These are phyloP conservation scores for Lasiurus borealis DNA, from an alignment of 2,113 vertebrate genomes.

Conservation along the genomic window DNA sequence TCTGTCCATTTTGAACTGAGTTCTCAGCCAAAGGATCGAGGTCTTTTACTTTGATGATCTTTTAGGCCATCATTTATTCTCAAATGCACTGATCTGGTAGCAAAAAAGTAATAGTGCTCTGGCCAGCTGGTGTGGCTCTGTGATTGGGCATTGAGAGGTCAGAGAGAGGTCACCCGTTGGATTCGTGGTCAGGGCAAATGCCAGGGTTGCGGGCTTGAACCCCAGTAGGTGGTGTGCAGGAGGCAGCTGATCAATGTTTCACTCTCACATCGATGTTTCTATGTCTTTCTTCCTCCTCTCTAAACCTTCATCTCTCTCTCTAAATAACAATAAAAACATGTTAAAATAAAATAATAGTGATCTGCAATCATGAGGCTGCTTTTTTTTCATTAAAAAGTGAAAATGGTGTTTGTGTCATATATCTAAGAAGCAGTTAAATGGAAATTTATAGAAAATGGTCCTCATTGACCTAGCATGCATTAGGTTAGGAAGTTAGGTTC, in stretches of 20 bases:
- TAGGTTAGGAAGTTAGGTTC: neutral
- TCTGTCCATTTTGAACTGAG: slow-evolving; percentile 49
- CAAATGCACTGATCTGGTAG: neutral
- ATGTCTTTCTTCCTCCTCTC: no score
- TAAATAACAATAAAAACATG: no score
- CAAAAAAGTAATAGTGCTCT: neutral
- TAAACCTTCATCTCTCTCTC: no score
- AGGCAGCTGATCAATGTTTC: no score
- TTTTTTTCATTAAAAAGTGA: neutral
- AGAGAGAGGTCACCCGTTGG: no score
- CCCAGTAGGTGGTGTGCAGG: no score
- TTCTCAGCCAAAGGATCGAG: neutral
- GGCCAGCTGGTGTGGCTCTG: no score
- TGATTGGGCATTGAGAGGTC: no score
- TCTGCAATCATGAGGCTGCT: neutral
- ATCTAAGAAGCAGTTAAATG: neutral
- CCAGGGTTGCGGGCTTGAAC: no score
- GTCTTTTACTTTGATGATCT: neutral
- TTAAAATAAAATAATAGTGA: neutral
- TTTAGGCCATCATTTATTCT: neutral
- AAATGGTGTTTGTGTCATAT: neutral
- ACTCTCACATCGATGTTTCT: no score
- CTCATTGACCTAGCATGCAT: neutral
- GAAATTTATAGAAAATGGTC: neutral
- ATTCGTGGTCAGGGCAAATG: no score